Conservation (phyloP, 2,113 vertebrate species). For the Muntiacus reevesi region DNA sequence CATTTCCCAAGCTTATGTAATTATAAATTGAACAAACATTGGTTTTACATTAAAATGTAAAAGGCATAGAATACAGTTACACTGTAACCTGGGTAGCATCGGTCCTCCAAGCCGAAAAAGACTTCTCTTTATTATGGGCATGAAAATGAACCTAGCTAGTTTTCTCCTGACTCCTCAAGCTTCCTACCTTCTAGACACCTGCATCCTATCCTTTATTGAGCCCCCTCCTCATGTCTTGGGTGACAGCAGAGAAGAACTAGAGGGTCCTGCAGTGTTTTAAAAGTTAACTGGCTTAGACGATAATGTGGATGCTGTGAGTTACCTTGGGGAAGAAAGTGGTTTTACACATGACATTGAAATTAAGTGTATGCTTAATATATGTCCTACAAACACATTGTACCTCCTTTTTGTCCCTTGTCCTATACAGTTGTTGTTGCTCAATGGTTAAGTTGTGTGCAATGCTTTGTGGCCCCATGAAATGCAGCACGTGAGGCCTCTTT, state of each 20-base stretch:
- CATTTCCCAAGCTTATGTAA: not conserved
- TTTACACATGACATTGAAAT: not conserved
- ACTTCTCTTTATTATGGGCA: not conserved
- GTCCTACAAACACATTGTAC: not conserved
- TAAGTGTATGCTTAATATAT: not conserved
- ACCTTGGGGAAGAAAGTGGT: not conserved
- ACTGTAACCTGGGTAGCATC: not conserved
- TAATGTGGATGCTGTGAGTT: accelerated
- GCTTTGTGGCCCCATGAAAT: not conserved
- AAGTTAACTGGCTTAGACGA: not conserved
- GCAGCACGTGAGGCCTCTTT: not conserved
- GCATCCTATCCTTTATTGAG: not conserved
- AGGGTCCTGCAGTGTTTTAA: not conserved
- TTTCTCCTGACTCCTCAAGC: not conserved
- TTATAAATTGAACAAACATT: not conserved
- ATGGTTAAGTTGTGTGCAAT: not conserved
- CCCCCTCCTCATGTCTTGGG: not conserved
- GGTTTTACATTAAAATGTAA: not conserved
- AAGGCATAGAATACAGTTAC: not conserved
- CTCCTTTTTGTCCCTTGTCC: not conserved
- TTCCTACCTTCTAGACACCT: not conserved
- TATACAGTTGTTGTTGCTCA: not conserved
- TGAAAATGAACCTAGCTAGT: not conserved
- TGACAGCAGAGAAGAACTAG: not conserved
- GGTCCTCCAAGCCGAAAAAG: not conserved